A percentile compares a stretch with the other conserved stretches of the same genome.
Conservation (phyloP, 2,797 vertebrate genomes). For the Cyclopterus lumpus region DNA sequence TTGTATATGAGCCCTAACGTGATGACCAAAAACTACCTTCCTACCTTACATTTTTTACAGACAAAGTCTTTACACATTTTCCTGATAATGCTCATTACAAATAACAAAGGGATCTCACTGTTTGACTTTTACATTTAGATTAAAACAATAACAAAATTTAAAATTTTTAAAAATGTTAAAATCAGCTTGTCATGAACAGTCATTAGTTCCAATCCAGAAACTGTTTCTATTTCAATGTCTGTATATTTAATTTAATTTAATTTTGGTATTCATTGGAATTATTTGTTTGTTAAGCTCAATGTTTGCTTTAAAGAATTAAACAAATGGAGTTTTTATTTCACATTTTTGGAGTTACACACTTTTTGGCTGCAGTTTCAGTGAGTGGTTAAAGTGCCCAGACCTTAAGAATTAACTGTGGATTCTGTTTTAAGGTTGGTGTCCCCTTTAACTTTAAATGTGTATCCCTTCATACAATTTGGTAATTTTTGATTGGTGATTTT, state of each 20-base stretch:
- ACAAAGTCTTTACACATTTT: background rate
- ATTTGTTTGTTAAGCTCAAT: background rate
- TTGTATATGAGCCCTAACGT: background rate
- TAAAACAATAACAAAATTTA: no score
- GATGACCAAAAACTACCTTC: background rate
- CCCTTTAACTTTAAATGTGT: conserved; percentile 40
- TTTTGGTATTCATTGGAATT: background rate
- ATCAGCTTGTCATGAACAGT: background rate
- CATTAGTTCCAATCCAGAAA: background rate
- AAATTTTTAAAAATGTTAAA: no score
- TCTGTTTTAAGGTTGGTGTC: conserved; percentile 50
- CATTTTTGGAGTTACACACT: background rate
- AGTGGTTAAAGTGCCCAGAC: background rate
- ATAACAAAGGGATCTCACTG: background rate
- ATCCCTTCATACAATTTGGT: conserved; percentile 3
- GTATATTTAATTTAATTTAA: background rate
- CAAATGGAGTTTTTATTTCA: background rate
- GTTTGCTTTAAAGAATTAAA: background rate
- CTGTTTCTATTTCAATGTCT: background rate
- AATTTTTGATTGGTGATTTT: background rate
- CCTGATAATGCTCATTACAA: background rate
- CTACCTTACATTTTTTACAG: background rate
- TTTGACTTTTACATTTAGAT: background rate
- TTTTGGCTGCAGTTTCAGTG: background rate
- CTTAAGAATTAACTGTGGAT: conserved; percentile 12